A percentile compares a stretch with the other conserved stretches of the same genome.
Evolutionary conservation across 2,888 invertebrate genomes (phyloP).

Genomic region (Epinotia brunnichana): DNA sequence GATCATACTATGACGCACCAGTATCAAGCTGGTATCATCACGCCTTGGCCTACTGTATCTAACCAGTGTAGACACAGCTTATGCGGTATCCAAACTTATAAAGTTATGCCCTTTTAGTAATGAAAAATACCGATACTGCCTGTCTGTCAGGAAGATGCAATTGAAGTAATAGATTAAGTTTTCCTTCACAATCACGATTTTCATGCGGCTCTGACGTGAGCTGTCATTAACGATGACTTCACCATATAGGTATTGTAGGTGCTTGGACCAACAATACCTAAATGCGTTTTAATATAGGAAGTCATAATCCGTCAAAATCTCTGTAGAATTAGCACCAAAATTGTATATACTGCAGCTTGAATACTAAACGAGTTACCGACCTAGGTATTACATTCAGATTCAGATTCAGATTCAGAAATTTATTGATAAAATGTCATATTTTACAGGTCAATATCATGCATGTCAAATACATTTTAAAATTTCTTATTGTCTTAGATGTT

Average conservation of each 20-base stretch:
- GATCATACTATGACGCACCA: slow-evolving; percentile 28
- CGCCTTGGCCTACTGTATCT: slow-evolving; percentile 35
- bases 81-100: background rate
- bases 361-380: too few relatives aligned
- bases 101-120: slow-evolving; percentile 11
- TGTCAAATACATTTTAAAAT: too few relatives aligned
- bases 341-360: too few relatives aligned
- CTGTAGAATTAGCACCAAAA: too few relatives aligned
- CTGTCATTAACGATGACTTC: slow-evolving; percentile 71
- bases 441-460: too few relatives aligned
- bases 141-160: slow-evolving; percentile 59
- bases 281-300: too few relatives aligned
- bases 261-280: too few relatives aligned
- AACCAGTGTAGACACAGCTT: background rate
- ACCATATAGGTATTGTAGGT: slow-evolving; percentile 48
- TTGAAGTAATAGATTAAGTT: slow-evolving; percentile 60
- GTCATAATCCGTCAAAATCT: slow-evolving; percentile 36
- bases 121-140: slow-evolving; percentile 37
- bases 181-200: slow-evolving; percentile 73
- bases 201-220: slow-evolving; percentile 62
- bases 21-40: slow-evolving; percentile 28
- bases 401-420: too few relatives aligned
- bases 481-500: too few relatives aligned
- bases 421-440: too few relatives aligned
- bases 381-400: too few relatives aligned